Evolutionary conservation across 1,140 invertebrate genomes (phyloP).

Genomic region (Lepidostoma basale): DNA sequence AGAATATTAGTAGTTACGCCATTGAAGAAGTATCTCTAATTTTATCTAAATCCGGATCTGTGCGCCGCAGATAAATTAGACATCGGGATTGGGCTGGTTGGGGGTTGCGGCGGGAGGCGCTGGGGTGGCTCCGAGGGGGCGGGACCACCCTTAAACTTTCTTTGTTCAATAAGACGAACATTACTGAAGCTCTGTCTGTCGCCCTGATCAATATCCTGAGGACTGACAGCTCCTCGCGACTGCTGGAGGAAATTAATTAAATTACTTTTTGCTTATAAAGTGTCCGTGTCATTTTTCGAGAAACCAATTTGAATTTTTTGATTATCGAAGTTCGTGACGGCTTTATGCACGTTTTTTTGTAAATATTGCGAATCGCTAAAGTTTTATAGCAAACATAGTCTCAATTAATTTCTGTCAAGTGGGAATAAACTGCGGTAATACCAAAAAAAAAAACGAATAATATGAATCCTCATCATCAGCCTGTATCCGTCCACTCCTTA

Average conservation of each 20-base stretch:
- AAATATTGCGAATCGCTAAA: too few relatives aligned
- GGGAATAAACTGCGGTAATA: too few relatives aligned
- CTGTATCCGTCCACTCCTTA: too few relatives aligned
- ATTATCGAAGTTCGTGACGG: too few relatives aligned
- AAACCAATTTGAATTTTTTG: constrained; percentile 5
- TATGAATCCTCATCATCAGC: too few relatives aligned
- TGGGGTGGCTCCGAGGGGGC: not conserved
- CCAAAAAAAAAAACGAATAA: too few relatives aligned
- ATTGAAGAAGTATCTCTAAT: too few relatives aligned
- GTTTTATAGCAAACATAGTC: too few relatives aligned
- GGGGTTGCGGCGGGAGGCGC: too few relatives aligned
- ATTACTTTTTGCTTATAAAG: constrained; percentile 11
- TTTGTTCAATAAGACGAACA: constrained; percentile 4
- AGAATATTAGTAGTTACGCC: too few relatives aligned
- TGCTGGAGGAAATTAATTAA: constrained; percentile 18
- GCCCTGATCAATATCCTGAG: not conserved
- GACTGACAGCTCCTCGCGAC: not conserved
- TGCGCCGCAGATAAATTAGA: constrained; percentile 3
- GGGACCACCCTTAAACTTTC: constrained; percentile 2
- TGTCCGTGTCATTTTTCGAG: constrained; percentile 10
- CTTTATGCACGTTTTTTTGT: too few relatives aligned
- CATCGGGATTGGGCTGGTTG: not conserved
- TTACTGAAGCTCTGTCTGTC: not conserved
- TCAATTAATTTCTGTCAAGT: too few relatives aligned
- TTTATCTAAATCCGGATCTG: not conserved